phyloP scores from a whole-genome alignment of 2,888 invertebrate genomes.

The Epiperipatus broadwayi region DNA sequence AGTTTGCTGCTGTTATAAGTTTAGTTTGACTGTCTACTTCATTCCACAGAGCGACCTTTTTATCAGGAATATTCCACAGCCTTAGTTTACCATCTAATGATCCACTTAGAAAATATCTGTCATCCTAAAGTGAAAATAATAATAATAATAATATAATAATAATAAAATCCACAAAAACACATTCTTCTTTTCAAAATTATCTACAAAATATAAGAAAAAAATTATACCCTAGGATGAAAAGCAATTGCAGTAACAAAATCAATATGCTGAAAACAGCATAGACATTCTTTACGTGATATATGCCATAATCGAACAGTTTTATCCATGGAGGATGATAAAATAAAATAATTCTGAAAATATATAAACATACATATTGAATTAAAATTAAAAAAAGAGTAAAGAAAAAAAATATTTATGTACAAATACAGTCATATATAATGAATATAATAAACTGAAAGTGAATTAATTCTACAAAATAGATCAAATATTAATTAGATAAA shows the following conservation, averaged over 20 bases:
- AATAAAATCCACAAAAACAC: slow-evolving; percentile 1
- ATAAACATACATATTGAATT: background rate
- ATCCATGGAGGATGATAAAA: slow-evolving; percentile 94
- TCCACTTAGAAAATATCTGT: slow-evolving; percentile 78
- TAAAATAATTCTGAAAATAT: slow-evolving; percentile 64
- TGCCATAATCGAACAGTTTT: slow-evolving; percentile 96
- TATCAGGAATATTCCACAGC: slow-evolving; percentile 99
- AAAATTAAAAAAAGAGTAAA: too few relatives aligned
- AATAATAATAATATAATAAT: slow-evolving; percentile 4
- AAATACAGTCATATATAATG: too few relatives aligned
- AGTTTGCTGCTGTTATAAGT: slow-evolving; percentile 87
- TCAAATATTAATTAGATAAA: too few relatives aligned
- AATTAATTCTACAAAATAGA: too few relatives aligned
- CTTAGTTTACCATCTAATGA: slow-evolving; percentile 91
- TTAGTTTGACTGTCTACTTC: slow-evolving; percentile 80
- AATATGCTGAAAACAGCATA: slow-evolving; percentile 96
- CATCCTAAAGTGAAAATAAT: slow-evolving; percentile 31
- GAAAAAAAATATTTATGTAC: too few relatives aligned
- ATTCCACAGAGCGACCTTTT: slow-evolving; percentile 94
- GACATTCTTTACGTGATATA: slow-evolving; percentile 83
- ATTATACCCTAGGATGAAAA: slow-evolving; percentile 63
- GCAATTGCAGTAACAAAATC: slow-evolving; percentile 98
- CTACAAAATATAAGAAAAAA: slow-evolving; percentile 5
- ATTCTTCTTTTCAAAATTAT: background rate
- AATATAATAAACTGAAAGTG: too few relatives aligned